Conservation (phyloP, 2,888 invertebrate species). For the Limnephilus rhombicus region DNA sequence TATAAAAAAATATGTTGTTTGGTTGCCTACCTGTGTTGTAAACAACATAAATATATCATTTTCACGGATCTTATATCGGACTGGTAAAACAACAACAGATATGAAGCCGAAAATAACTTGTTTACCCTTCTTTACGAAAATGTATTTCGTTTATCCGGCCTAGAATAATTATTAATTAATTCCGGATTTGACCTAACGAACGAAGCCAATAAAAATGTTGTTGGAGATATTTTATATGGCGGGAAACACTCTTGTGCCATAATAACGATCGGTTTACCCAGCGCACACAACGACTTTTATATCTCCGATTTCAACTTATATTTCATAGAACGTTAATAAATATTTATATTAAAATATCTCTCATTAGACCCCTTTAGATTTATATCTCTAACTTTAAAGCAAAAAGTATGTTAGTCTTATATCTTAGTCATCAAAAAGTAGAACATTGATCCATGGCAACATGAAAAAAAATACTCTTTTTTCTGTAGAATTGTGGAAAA, state of each 20-base stretch:
- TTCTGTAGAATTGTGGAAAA: no score
- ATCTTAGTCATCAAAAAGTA: not conserved
- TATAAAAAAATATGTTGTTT: not conserved
- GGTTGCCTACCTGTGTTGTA: not conserved
- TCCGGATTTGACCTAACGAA: not conserved
- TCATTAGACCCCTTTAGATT: not conserved
- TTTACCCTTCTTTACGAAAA: slow-evolving; percentile 1
- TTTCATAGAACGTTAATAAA: not conserved
- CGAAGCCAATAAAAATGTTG: not conserved
- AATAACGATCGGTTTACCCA: not conserved
- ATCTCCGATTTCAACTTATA: not conserved
- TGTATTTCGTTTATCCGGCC: not conserved
- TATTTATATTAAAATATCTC: not conserved
- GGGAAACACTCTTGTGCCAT: not conserved
- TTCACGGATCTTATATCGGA: not conserved
- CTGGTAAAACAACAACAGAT: not conserved
- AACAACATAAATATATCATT: not conserved
- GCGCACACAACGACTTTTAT: not conserved
- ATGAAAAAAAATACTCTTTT: no score
- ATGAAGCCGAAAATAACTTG: not conserved
- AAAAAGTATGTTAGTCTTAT: not conserved
- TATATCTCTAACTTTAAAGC: not conserved
- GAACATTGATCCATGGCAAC: no score
- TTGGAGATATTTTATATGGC: not conserved
- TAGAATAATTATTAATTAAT: not conserved